Base-by-base conservation (phyloP, 1,140 invertebrate genomes). In the Bombus waltoni region DNA sequence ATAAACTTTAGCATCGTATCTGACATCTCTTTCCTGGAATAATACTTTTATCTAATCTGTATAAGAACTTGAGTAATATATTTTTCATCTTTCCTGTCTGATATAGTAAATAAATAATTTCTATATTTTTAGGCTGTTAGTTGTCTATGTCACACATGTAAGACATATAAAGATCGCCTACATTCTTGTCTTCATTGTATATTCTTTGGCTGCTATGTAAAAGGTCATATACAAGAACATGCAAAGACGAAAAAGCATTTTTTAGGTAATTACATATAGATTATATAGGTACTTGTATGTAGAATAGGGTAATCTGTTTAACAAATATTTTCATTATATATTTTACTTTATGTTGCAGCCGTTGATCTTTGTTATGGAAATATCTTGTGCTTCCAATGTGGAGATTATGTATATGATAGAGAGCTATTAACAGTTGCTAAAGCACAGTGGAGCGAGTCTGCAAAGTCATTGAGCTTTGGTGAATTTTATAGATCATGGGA, bases 141-240 rank as follows among this genome's bases (percentile, higher is more conserved):
- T 94, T 97, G 97, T 91, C 95, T 97, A 72, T 98, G 98, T 94
- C 97, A 97, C 87, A 96, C 96, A 76, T 98, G 98, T 95, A 96
- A 97, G 89, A 96, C 96, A 73, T 96, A 96, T 88, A 97, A 97
- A 68, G 97, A 97, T 65, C 96, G 98, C 72, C 95, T 99, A 82
- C 98, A 98, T 95, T 97, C 98, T 44, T 99, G 98, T 94, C 95
- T 99, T 42, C 97, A 98, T 87, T 99, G 98, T 95, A 98, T 99
- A 88, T 98, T 97, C 94, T 98, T 99, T 95, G 98, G 98, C 38
- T 99, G 98, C 94, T 98, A 98, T 89, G 96, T 95, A 74, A 96
- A 96, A 57, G 96, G 96, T 79, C 98, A 99, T 92, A 98, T 99
- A 89, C 97, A 98, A 91, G 97, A 98, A 77, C 98, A 99, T 96